Base-by-base conservation (phyloP, 2,113 vertebrate genomes). In the Phycodurus eques region DNA sequence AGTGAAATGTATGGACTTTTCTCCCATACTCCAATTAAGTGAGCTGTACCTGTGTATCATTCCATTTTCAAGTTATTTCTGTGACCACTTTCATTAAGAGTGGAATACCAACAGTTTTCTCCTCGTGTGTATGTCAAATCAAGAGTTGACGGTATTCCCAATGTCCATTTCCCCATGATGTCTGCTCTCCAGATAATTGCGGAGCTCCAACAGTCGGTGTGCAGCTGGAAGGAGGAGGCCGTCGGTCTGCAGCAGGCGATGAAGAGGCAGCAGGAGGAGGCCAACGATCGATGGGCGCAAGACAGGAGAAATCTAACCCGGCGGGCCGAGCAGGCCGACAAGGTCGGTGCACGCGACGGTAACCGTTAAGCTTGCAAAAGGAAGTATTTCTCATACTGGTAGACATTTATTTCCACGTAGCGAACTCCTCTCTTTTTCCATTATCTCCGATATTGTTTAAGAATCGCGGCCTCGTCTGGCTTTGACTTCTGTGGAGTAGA, bases 281-380 rank as follows among this genome's bases (percentile, higher is more conserved):
- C 83, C 20, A 74, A 70, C 0, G 81, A 83, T 56, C 93, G 88
- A 54, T 94, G 94, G 92, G 94, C 95, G 68, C 91, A 94, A 74
- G 94, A 95, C 85, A 95, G 94, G 89, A 80, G 88, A 84, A 90
- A 92, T 67, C 78, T 96, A 72, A 92, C 91, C 81, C 89, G 90
- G 72, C 89, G 92, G 70, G 91, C 94, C 33, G 90, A 95, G 81
- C 91, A 88, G 89, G 83, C 87, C 88, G 91, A 88, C 90, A 94
- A 97, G 95, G 96, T 96, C 92, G 93, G 81, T 72, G 31, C 22
- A 13, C 44, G 15, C 31, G 5, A 8, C 15, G 8, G 20, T n/a
- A n/a, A n/a, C n/a, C 31, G 8, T 14, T 35, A 17, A 0, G 33
- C 31, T 68, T 62, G 46, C 15, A 59, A 70, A 70, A 31, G 19